Percentiles rank a stretch among this genome's conserved stretches.
phyloP scores from a whole-genome alignment of 2,888 invertebrate genomes.

The Byasa hedistus region DNA sequence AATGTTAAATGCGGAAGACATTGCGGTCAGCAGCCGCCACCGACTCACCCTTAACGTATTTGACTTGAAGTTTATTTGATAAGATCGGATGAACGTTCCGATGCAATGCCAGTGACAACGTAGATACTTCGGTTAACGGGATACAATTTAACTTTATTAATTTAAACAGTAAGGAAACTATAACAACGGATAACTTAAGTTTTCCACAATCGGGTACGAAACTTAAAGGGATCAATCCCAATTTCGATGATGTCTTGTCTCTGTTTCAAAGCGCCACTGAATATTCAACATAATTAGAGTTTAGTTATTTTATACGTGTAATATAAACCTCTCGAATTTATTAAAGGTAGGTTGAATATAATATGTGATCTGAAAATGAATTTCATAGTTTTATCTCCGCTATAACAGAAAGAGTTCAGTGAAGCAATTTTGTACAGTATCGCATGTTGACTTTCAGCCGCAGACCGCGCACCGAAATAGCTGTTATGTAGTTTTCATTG shows the following conservation, averaged over 20 bases:
- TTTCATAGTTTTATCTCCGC: not conserved
- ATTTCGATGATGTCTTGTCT: not conserved
- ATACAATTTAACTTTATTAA: constrained; percentile 1
- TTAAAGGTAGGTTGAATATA: too few species aligned
- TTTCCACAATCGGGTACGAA: not conserved
- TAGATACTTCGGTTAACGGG: not conserved
- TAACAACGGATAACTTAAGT: constrained; percentile 1
- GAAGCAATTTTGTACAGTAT: constrained; percentile 7
- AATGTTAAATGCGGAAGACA: too few species aligned
- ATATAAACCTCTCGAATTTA: too few species aligned
- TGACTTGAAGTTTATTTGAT: not conserved
- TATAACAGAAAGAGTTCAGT: not conserved
- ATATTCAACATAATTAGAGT: too few species aligned
- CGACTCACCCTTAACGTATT: not conserved
- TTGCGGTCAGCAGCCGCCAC: not conserved
- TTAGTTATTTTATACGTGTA: too few species aligned
- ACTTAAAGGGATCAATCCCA: not conserved
- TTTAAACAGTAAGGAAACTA: constrained; percentile 1
- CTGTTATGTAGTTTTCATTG: constrained; percentile 18
- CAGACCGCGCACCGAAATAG: constrained; percentile 11
- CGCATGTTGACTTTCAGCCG: constrained; percentile 12
- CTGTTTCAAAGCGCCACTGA: not conserved
- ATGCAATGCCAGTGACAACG: constrained; percentile 5
- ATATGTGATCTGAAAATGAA: not conserved
- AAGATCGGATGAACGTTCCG: not conserved